phyloP scores from a whole-genome alignment of 2,797 vertebrate species.

The Heteromormyrus szaboi region DNA sequence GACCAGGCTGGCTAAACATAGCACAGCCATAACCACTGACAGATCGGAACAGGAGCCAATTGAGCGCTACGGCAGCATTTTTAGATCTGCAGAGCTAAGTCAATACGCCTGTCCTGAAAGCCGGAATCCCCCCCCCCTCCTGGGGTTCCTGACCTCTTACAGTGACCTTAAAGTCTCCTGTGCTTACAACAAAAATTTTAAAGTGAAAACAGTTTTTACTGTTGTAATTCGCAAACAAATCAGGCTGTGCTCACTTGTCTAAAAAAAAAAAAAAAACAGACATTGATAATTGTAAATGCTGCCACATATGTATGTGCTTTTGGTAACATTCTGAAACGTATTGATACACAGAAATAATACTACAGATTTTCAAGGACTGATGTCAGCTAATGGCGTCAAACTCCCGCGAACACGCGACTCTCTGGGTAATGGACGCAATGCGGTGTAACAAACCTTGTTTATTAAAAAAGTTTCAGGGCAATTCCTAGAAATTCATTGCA shows the following conservation, averaged over 20 bases:
- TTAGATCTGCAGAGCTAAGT: not conserved
- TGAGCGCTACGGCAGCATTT: not conserved
- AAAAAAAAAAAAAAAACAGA: not conserved
- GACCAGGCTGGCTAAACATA: not conserved
- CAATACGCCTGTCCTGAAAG: not conserved
- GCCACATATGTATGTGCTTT: not conserved
- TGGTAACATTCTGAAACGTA: not conserved
- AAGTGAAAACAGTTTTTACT: not conserved
- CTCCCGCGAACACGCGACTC: not conserved
- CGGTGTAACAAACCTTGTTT: not conserved
- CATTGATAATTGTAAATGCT: not conserved
- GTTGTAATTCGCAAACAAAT: not conserved
- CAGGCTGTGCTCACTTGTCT: not conserved
- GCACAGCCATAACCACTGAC: not conserved
- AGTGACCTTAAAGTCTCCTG: not conserved
- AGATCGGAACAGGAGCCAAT: not conserved
- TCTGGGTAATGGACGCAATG: not conserved
- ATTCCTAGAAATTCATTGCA: not conserved
- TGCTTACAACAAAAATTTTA: not conserved
- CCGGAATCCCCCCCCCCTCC: not conserved
- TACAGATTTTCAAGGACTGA: not conserved
- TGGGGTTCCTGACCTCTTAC: not conserved
- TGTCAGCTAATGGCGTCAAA: not conserved
- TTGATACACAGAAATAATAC: not conserved
- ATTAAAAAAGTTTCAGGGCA: not conserved